Evolutionary conservation across 2,797 vertebrate genomes (phyloP).

Genomic region (Melanotaenia boesemani): DNA sequence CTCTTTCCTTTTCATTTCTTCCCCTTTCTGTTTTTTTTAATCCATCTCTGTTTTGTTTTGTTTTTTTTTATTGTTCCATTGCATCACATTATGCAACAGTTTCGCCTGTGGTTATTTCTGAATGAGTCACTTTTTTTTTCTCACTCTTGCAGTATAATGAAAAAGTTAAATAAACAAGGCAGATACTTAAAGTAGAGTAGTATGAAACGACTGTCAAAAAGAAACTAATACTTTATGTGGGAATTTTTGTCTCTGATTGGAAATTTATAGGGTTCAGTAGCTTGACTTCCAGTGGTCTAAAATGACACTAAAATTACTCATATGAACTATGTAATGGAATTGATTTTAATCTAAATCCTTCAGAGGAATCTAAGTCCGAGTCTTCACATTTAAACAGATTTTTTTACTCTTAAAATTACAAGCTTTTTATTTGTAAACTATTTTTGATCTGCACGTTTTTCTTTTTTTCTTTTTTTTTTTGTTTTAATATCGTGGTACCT

Average conservation of each 20-base stretch:
- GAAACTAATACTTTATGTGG: constrained; percentile 18
- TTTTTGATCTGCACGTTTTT: too few species aligned
- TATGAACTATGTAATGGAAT: background rate
- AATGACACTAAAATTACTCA: background rate
- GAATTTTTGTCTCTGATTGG: background rate
- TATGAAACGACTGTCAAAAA: background rate
- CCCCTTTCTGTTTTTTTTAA: background rate
- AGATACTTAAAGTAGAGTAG: background rate
- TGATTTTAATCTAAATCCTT: background rate
- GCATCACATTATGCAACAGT: constrained; percentile 18
- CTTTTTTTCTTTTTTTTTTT: too few species aligned
- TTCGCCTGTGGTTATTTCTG: constrained; percentile 12
- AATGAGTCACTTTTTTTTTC: constrained; percentile 24
- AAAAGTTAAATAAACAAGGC: background rate
- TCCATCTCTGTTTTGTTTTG: background rate
- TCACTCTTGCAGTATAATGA: background rate
- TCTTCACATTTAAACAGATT: too few species aligned
- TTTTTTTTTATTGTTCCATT: constrained; percentile 2
- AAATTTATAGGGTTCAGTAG: constrained; percentile 1
- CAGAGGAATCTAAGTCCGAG: background rate
- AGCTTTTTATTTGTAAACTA: too few species aligned
- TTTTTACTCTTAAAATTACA: too few species aligned
- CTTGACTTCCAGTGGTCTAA: constrained; percentile 2
- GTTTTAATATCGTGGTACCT: too few species aligned
- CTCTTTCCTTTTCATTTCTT: constrained; percentile 18